These are phyloP conservation scores for Abscondita cerata DNA, from an alignment of 2,888 invertebrate species.

Conservation along the genomic window DNA sequence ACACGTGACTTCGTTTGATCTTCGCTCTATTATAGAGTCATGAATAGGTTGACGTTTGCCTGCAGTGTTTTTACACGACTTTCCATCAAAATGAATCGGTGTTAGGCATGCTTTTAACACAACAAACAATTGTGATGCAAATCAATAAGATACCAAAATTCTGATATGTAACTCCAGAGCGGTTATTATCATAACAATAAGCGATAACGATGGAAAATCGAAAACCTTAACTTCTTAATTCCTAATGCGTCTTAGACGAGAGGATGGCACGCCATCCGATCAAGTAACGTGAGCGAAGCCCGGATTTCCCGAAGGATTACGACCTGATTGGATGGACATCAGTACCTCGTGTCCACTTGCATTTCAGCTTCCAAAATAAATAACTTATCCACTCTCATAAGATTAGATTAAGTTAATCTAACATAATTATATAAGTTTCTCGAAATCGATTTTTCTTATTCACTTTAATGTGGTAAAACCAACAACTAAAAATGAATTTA, in stretches of 20 bases:
- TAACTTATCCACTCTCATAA: conserved; percentile 34
- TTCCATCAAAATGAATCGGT: too few species aligned
- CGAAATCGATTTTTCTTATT: background rate
- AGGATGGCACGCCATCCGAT: conserved; percentile 34
- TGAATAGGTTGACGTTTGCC: background rate
- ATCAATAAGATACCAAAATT: too few species aligned
- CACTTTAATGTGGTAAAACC: background rate
- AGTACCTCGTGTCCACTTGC: conserved; percentile 36
- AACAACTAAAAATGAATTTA: too few species aligned
- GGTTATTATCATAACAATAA: too few species aligned
- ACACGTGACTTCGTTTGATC: conserved; percentile 23
- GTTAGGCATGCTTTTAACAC: too few species aligned
- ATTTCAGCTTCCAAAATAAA: conserved; percentile 31
- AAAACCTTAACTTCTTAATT: conserved; percentile 33
- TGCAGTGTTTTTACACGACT: background rate
- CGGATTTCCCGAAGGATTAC: conserved; percentile 38
- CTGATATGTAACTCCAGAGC: too few species aligned
- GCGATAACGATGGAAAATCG: background rate
- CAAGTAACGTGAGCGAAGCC: conserved; percentile 33
- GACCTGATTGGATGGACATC: conserved; percentile 38
- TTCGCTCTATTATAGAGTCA: conserved; percentile 6
- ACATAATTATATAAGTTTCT: conserved; percentile 33
- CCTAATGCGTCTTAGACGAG: conserved; percentile 33
- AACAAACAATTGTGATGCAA: too few species aligned
- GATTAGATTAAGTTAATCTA: conserved; percentile 28